Conservation (phyloP, 1,140 invertebrate species). For the Hyposmocoma kahamanoa region DNA sequence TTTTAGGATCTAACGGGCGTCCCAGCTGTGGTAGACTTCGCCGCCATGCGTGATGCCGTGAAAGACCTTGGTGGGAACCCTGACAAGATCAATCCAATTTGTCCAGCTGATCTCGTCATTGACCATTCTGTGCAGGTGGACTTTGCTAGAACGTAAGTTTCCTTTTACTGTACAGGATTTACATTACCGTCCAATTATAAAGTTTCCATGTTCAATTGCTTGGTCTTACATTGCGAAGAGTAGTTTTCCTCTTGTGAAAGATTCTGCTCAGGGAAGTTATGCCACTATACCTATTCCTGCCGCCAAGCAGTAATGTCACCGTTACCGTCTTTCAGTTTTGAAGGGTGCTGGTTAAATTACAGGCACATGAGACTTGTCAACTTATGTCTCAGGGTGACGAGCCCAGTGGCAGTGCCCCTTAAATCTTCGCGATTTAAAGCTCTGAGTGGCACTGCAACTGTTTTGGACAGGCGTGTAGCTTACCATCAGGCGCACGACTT, state of each 20-base stretch:
- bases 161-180: not conserved
- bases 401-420: no score
- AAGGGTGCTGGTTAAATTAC: no score
- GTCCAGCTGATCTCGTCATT: conserved; percentile 97
- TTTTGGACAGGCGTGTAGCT: no score
- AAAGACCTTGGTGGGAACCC: conserved; percentile 90
- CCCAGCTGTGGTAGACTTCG: conserved; percentile 98
- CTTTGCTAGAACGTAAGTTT: conserved; percentile 88
- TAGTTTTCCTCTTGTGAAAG: not conserved
- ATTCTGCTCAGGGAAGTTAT: no score
- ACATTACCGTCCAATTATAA: not conserved
- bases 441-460: no score
- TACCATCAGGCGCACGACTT: no score
- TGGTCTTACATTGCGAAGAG: not conserved
- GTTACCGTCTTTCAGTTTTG: no score
- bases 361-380: no score
- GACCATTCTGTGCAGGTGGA: conserved; percentile 99
- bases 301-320: no score
- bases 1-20: conserved; percentile 95
- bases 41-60: conserved; percentile 98
- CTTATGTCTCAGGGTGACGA: no score
- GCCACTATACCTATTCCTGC: no score
- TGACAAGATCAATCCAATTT: conserved; percentile 96
- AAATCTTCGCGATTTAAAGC: no score
- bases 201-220: not conserved